Percentiles rank a stretch among this genome's conserved stretches.
Evolutionary conservation across 35 echinoderm and acorn worm genomes (phyloP).

Genomic region (Eucidaris tribuloides): DNA sequence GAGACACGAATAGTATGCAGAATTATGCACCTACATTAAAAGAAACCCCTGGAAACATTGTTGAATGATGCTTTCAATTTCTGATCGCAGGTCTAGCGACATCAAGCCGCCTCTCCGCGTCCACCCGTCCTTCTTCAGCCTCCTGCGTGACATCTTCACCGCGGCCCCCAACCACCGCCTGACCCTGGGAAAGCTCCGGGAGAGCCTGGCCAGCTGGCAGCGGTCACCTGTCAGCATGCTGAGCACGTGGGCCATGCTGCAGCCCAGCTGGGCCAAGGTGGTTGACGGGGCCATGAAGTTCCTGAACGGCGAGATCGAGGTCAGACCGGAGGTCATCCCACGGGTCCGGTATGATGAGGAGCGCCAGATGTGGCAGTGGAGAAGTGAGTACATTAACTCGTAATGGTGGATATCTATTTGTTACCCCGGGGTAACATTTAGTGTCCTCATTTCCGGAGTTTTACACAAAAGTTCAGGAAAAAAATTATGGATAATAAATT

Average conservation of each 20-base stretch:
- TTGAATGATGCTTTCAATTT: no score
- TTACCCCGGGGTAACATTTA: no score
- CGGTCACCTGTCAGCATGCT: slow-evolving; percentile 77
- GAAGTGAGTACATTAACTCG: slow-evolving; percentile 32
- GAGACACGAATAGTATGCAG: no score
- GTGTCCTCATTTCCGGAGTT: no score
- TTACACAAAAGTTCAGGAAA: no score
- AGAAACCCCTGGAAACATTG: no score
- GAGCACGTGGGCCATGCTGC: slow-evolving; percentile 62
- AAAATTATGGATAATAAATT: no score
- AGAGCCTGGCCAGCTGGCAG: slow-evolving; percentile 67
- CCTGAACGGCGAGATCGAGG: slow-evolving; percentile 58
- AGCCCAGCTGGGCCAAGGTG: slow-evolving; percentile 71
- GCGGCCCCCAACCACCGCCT: slow-evolving; percentile 45
- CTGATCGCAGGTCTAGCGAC: slow-evolving; percentile 6
- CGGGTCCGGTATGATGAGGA: slow-evolving; percentile 26
- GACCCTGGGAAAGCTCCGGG: slow-evolving; percentile 46
- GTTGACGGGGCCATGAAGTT: slow-evolving; percentile 54
- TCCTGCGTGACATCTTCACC: slow-evolving; percentile 70
- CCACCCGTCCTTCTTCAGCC: slow-evolving; percentile 80
- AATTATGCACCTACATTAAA: no score
- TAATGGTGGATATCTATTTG: no score
- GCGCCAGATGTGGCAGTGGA: slow-evolving; percentile 53
- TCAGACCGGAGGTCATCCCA: slow-evolving; percentile 22
- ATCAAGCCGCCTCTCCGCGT: slow-evolving; percentile 20